Evolutionary conservation across 2,888 invertebrate species (phyloP).

Genomic region (Eupeodes latifasciatus): DNA sequence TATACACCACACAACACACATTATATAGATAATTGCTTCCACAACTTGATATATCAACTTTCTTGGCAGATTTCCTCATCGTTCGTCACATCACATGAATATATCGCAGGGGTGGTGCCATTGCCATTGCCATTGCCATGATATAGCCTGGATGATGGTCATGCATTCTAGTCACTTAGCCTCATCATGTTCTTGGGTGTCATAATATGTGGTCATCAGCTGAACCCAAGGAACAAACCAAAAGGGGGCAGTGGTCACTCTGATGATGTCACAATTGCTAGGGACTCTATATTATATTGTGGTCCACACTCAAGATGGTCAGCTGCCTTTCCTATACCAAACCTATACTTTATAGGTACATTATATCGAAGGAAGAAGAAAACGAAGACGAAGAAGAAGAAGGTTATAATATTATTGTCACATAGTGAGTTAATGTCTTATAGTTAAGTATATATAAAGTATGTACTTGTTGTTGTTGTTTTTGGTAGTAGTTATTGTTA

Average conservation of each 20-base stretch:
- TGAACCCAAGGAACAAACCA: slow-evolving; percentile 20
- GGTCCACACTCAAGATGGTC: slow-evolving; percentile 68
- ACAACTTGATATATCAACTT: slow-evolving; percentile 55
- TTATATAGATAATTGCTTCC: slow-evolving; percentile 10
- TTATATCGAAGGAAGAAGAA: slow-evolving; percentile 35
- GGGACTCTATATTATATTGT: slow-evolving; percentile 47
- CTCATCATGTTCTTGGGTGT: slow-evolving; percentile 72
- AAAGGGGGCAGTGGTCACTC: slow-evolving; percentile 49
- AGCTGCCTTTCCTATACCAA: slow-evolving; percentile 21
- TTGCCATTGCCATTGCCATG: neutral
- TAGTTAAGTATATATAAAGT: neutral
- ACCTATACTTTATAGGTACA: neutral
- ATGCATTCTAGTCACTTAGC: slow-evolving; percentile 56
- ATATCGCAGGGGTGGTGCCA: slow-evolving; percentile 47
- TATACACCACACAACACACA: slow-evolving; percentile 25
- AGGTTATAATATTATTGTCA: slow-evolving; percentile 74
- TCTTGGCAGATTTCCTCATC: slow-evolving; percentile 73
- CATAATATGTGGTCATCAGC: slow-evolving; percentile 76
- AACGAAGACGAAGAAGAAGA: neutral
- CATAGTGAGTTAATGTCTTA: slow-evolving; percentile 69
- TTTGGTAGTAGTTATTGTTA: slow-evolving; percentile 13
- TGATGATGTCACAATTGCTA: slow-evolving; percentile 74
- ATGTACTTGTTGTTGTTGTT: neutral
- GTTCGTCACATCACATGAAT: neutral
- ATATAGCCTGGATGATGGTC: slow-evolving; percentile 9